These are phyloP conservation scores for Rhopilema esculentum DNA, from an alignment of 30 jellyfish, hydroid and myxozoan species.

Conservation along the genomic window DNA sequence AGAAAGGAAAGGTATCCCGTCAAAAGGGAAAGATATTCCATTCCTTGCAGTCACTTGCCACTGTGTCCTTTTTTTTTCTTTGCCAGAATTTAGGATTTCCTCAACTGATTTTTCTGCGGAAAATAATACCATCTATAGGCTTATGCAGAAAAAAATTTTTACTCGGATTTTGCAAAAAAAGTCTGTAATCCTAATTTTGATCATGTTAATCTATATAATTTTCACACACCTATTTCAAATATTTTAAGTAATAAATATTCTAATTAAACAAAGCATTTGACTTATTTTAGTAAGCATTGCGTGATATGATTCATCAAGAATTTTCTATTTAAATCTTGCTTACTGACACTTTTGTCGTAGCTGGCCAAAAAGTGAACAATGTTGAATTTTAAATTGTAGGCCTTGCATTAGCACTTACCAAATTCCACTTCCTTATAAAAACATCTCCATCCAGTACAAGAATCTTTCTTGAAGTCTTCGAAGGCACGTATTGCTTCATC, in stretches of 20 bases:
- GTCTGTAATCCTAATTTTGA: neutral
- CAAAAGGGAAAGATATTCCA: conserved; percentile 42
- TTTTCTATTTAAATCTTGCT: neutral
- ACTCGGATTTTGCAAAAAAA: no score
- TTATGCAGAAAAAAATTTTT: neutral
- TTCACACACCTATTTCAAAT: neutral
- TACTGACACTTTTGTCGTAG: neutral
- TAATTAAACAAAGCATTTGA: neutral
- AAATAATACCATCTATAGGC: neutral
- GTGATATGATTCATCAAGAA: neutral
- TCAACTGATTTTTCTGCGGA: conserved; percentile 22
- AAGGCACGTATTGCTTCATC: conserved; percentile 17
- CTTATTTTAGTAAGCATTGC: neutral
- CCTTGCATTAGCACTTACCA: conserved; percentile 6
- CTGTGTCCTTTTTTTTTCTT: conserved; percentile 11
- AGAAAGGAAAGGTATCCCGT: conserved; percentile 43
- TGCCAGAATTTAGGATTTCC: conserved; percentile 5
- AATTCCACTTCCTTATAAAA: neutral
- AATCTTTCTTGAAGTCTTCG: conserved; percentile 19
- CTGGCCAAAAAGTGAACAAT: neutral
- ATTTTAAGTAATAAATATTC: neutral
- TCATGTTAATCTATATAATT: neutral
- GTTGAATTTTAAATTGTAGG: neutral
- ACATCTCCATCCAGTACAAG: conserved; percentile 37
- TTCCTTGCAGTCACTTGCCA: neutral